A percentile compares a stretch with the other conserved stretches of the same genome.
These are phyloP conservation scores for Argya squamiceps DNA, from an alignment of 2,797 vertebrate genomes.

Conservation along the genomic window DNA sequence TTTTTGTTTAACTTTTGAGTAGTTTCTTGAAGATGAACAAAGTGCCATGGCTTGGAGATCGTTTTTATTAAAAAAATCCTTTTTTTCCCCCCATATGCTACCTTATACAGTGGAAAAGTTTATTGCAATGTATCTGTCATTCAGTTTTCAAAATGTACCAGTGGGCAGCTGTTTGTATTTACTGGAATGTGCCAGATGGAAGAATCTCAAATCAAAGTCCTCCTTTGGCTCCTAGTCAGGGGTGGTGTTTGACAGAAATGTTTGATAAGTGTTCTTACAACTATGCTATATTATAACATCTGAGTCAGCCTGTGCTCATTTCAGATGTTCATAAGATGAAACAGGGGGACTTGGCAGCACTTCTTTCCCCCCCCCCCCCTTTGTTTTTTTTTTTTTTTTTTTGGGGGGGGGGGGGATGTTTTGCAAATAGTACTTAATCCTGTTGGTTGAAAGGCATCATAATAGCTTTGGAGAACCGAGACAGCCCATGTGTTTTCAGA, in stretches of 20 bases:
- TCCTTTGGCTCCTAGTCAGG: conserved; percentile 12
- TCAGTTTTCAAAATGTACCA: neutral
- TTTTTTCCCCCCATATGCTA: neutral
- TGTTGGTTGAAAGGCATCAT: neutral
- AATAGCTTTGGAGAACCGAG: neutral
- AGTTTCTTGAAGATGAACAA: neutral
- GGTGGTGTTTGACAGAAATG: neutral
- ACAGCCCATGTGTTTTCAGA: neutral
- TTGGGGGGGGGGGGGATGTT: neutral
- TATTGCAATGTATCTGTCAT: neutral
- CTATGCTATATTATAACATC: neutral
- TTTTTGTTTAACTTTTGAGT: neutral
- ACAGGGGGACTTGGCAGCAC: neutral
- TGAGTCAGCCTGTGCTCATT: neutral
- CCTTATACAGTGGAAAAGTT: neutral
- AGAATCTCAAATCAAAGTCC: conserved; percentile 12
- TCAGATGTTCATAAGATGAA: neutral
- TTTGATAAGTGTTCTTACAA: neutral
- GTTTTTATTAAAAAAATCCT: neutral
- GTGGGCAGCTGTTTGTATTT: conserved; percentile 35
- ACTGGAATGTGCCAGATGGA: neutral
- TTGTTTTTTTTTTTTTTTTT: too few species aligned
- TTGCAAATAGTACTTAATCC: neutral
- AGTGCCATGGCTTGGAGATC: neutral
- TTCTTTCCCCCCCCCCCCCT: neutral